phyloP scores from a whole-genome alignment of 2,888 invertebrate genomes.

The Diadromus collaris region DNA sequence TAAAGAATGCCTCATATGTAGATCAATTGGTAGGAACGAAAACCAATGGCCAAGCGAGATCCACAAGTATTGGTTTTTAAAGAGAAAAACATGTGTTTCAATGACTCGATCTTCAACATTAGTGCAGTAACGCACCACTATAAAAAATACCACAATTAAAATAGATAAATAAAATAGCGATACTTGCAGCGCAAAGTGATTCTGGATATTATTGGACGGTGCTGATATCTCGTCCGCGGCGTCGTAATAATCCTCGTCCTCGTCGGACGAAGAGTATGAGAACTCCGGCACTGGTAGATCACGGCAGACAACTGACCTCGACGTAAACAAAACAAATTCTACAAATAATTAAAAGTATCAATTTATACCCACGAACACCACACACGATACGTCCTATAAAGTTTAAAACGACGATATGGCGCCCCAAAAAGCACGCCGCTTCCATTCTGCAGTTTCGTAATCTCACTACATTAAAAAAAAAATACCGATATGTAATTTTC shows the following conservation, averaged over 20 bases:
- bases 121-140: background rate
- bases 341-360: background rate
- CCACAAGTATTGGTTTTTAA: too few species aligned
- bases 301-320: constrained; percentile 79
- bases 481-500: background rate
- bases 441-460: background rate
- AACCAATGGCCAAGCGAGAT: background rate
- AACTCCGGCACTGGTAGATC: constrained; percentile 91
- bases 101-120: background rate
- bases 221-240: constrained; percentile 86
- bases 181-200: constrained; percentile 72
- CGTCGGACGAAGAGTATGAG: constrained; percentile 99
- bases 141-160: background rate
- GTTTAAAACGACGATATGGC: background rate
- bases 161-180: constrained; percentile 15
- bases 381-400: background rate
- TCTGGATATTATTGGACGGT: constrained; percentile 68
- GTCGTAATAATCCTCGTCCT: constrained; percentile 97
- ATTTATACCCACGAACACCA: background rate
- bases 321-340: background rate
- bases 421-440: background rate
- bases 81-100: background rate
- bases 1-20: too few species aligned
- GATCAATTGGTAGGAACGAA: background rate
- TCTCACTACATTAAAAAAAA: background rate